These are phyloP conservation scores for Drosophila neotestacea DNA, from an alignment of 2,888 invertebrate genomes.

Conservation along the genomic window DNA sequence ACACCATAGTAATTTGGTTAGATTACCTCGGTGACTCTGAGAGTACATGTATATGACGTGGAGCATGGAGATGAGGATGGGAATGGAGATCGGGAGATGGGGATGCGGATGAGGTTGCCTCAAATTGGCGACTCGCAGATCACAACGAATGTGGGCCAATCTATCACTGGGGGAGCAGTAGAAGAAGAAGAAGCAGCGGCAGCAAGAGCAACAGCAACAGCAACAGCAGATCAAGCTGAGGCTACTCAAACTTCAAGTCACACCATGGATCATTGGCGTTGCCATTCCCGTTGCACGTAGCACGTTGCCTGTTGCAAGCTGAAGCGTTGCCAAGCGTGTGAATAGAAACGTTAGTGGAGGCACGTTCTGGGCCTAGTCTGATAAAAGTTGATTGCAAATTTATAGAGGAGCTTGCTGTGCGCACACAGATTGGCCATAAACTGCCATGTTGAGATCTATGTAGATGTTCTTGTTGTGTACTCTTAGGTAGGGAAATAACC, in stretches of 20 bases:
- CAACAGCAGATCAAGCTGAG: neutral
- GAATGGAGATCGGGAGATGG: neutral
- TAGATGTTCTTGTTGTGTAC: constrained; percentile 12
- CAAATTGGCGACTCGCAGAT: constrained; percentile 56
- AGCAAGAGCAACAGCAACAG: neutral
- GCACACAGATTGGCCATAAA: constrained; percentile 72
- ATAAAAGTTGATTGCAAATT: constrained; percentile 82
- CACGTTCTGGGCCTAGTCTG: constrained; percentile 73
- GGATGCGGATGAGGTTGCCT: constrained; percentile 7
- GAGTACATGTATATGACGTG: constrained; percentile 41
- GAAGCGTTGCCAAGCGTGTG: constrained; percentile 64
- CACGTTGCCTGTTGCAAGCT: constrained; percentile 8
- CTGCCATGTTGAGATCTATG: constrained; percentile 54
- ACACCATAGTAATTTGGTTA: constrained; percentile 80
- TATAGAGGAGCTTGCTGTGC: constrained; percentile 62
- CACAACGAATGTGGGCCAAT: constrained; percentile 79
- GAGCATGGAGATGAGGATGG: constrained; percentile 14
- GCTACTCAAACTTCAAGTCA: constrained; percentile 54
- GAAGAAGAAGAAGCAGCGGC: constrained; percentile 9
- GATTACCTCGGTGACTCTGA: constrained; percentile 68
- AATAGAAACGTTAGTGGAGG: constrained; percentile 80
- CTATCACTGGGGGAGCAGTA: constrained; percentile 67
- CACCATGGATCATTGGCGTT: constrained; percentile 55
- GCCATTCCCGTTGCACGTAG: constrained; percentile 37
- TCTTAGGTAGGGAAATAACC: constrained; percentile 11